phyloP scores from a whole-genome alignment of 1,140 invertebrate genomes.

The Papilio dardanus region DNA sequence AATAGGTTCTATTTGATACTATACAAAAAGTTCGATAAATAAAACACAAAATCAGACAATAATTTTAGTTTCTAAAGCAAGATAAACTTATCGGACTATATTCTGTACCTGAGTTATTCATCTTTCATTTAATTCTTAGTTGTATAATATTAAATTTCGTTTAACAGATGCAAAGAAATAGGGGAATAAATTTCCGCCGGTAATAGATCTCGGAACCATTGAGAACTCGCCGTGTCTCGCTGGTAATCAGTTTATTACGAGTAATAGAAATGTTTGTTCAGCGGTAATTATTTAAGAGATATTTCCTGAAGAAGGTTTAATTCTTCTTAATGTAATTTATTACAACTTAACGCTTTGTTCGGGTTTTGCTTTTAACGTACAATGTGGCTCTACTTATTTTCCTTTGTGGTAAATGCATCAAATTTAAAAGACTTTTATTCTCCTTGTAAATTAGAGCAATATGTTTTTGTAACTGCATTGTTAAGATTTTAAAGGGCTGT shows the following conservation, averaged over 20 bases:
- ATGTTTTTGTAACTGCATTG: no score
- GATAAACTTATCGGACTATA: neutral
- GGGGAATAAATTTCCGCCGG: slow-evolving; percentile 12
- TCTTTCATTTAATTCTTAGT: neutral
- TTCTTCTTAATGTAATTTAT: neutral
- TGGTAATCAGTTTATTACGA: slow-evolving; percentile 16
- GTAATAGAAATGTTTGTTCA: slow-evolving; percentile 17
- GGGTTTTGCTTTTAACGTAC: neutral
- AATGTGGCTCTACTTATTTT: neutral
- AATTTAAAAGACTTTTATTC: neutral
- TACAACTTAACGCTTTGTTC: neutral
- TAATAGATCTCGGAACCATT: slow-evolving; percentile 13
- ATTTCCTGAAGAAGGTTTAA: neutral
- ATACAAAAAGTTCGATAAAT: no score
- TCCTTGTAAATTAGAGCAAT: no score
- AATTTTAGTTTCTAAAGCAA: no score
- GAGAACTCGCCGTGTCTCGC: neutral
- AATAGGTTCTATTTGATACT: no score
- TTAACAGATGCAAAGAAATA: slow-evolving; percentile 3
- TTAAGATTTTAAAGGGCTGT: no score
- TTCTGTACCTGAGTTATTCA: neutral
- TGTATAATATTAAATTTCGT: slow-evolving; percentile 4
- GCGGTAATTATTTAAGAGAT: slow-evolving; percentile 5
- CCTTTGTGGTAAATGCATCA: neutral
- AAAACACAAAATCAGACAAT: no score